A percentile compares a stretch with the other conserved stretches of the same genome.
Evolutionary conservation across 2,113 vertebrate genomes (phyloP).

Genomic region (Coracopsis vasa): DNA sequence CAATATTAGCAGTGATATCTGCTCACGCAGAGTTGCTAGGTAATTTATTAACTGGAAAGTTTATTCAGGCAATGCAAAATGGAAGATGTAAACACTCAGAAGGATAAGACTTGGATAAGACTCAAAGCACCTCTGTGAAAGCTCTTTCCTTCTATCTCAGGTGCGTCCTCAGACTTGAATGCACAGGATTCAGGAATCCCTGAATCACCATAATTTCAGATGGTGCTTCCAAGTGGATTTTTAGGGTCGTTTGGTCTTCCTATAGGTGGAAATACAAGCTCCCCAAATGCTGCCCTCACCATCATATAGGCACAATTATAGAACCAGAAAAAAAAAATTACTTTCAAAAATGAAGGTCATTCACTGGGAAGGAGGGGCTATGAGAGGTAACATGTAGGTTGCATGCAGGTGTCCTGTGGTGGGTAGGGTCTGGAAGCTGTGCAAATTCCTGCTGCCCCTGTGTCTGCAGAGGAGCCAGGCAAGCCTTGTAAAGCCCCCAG

Average conservation of each 20-base stretch:
- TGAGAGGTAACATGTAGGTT: background rate
- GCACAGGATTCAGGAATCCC: background rate
- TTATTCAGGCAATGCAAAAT: background rate
- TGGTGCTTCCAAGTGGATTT: background rate
- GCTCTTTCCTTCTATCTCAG: background rate
- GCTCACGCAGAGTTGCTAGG: background rate
- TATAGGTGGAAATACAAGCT: background rate
- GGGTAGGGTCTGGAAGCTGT: background rate
- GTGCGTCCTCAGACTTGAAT: background rate
- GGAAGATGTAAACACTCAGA: background rate
- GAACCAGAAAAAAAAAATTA: background rate
- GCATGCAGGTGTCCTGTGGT: background rate
- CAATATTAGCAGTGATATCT: background rate
- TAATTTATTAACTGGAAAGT: constrained; percentile 25
- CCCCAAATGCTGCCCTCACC: background rate
- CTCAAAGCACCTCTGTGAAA: background rate
- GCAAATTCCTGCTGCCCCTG: background rate
- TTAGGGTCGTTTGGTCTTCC: background rate
- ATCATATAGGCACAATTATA: background rate
- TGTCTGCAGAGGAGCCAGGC: background rate
- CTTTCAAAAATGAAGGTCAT: background rate
- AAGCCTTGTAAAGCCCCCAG: background rate
- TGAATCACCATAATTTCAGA: background rate
- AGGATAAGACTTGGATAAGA: background rate
- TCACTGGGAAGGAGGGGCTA: background rate